These are phyloP conservation scores for Drosophila meridiana DNA, from an alignment of 2,888 invertebrate genomes.

Conservation along the genomic window DNA sequence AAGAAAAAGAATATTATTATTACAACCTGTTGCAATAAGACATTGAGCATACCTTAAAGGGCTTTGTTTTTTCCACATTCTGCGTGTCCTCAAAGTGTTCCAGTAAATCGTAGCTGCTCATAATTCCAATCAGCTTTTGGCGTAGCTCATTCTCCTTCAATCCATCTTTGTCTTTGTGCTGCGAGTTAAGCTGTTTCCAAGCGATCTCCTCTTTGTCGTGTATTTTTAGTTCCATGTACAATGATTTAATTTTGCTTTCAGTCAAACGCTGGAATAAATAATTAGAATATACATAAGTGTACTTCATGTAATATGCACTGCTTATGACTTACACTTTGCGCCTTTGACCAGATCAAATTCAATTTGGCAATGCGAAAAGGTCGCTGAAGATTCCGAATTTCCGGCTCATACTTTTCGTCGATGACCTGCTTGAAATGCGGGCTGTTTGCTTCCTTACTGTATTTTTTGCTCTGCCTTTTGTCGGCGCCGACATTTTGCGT, in stretches of 20 bases:
- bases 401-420: conserved; percentile 84
- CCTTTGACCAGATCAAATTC: conserved; percentile 95
- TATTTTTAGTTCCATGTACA: conserved; percentile 94
- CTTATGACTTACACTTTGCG: conserved; percentile 89
- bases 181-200: conserved; percentile 92
- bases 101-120: conserved; percentile 92
- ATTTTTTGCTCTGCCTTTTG: conserved; percentile 78
- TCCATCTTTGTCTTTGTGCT: conserved; percentile 95
- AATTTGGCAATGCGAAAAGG: conserved; percentile 96
- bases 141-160: conserved; percentile 92
- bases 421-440: conserved; percentile 68
- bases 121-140: conserved; percentile 92
- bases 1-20: conserved; percentile 20
- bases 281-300: not conserved
- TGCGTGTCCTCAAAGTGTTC: conserved; percentile 92
- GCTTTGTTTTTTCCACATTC: conserved; percentile 86
- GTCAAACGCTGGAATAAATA: conserved; percentile 88
- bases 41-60: conserved; percentile 71
- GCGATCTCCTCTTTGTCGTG: conserved; percentile 97
- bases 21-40: conserved; percentile 10
- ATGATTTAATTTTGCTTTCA: conserved; percentile 92
- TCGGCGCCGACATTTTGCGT: conserved; percentile 60
- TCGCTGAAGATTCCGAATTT: conserved; percentile 90
- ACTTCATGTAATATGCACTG: not conserved
- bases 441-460: conserved; percentile 81